phyloP scores from a whole-genome alignment of 64 coral and sea anemone species.

The Pocillopora damicornis region DNA sequence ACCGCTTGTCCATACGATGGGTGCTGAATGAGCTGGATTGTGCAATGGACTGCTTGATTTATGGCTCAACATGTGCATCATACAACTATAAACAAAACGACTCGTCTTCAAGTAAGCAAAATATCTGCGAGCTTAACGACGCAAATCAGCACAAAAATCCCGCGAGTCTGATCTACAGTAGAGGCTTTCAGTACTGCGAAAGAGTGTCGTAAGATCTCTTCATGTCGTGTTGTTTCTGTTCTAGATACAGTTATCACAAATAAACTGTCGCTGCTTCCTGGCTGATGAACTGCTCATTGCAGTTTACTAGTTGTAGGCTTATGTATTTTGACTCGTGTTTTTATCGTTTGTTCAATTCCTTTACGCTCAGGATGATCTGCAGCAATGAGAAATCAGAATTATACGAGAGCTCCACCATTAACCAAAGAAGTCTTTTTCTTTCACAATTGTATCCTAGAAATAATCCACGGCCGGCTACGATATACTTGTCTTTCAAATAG shows the following conservation, averaged over 20 bases:
- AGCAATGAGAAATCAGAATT: too few relatives aligned
- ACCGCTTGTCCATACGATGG: constrained; percentile 22
- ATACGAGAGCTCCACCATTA: too few relatives aligned
- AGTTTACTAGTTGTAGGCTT: background rate
- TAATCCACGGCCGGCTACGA: too few relatives aligned
- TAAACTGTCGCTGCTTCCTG: too few relatives aligned
- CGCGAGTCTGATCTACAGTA: background rate
- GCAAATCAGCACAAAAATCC: background rate
- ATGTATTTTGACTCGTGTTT: background rate
- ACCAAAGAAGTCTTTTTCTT: too few relatives aligned
- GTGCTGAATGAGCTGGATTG: constrained; percentile 26
- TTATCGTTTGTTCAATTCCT: background rate
- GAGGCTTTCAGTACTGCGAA: constrained; percentile 30
- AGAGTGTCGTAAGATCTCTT: background rate
- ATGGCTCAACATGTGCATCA: constrained; percentile 3
- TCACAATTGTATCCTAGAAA: too few relatives aligned
- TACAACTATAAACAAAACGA: constrained; percentile 26
- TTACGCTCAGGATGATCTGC: too few relatives aligned
- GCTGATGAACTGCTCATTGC: background rate
- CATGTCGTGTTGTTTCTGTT: background rate
- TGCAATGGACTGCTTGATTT: constrained; percentile 31
- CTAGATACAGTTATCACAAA: too few relatives aligned
- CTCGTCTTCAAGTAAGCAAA: background rate
- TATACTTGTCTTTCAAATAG: too few relatives aligned
- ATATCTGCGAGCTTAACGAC: constrained; percentile 10